Evolutionary conservation across 2,113 vertebrate genomes (phyloP), one percentile per base, ranked within the genome.

Genomic region (Chionodraco myersi): DNA sequence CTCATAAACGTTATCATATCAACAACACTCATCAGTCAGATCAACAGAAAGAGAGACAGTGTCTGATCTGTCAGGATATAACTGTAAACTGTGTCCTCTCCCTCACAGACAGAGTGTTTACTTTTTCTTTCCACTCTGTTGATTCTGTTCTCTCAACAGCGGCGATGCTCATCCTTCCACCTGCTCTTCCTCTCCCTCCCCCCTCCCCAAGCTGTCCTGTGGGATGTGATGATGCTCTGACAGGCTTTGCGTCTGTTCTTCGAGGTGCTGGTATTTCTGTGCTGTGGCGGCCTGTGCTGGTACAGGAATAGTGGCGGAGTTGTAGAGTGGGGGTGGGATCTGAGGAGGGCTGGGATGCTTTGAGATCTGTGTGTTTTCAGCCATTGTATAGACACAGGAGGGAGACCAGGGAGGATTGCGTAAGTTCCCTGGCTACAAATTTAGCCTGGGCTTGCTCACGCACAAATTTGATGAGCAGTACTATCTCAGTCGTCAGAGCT

Each of bases 241-340:
- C 92, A 90, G 77, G 90, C 90, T 89, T 88, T 81, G 91, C 77
- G 86, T 92, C 94, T 93, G 92, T 93, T 94, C 90, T 90, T 92
- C 81, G 86, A 93, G 92, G 86, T 91, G 84, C 88, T 90, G 91
- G 88, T 94, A 92, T 94, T 95, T 94, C 77, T 77, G 90, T 84
- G 86, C 82, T 83, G 81, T 81, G 84, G 75, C 63, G 73, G 83
- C 57, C 91, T 91, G 89, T 91, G 94, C 69, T 88, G 91, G 47
- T 72, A 79, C 94, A 92, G 90, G 90, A 95, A 95, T 95, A 95
- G 93, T 82, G 83, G 53, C 64, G 65, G 90, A 93, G 92, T 95
- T 93, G 94, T 95, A 94, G 78, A 91, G 94, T 94, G 92, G 88
- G 93, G 92, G 94, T 84, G 86, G 73, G 69, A 83, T 88, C 80